Conservation (phyloP, 2,888 invertebrate genomes). For the Chironomus tentans region DNA sequence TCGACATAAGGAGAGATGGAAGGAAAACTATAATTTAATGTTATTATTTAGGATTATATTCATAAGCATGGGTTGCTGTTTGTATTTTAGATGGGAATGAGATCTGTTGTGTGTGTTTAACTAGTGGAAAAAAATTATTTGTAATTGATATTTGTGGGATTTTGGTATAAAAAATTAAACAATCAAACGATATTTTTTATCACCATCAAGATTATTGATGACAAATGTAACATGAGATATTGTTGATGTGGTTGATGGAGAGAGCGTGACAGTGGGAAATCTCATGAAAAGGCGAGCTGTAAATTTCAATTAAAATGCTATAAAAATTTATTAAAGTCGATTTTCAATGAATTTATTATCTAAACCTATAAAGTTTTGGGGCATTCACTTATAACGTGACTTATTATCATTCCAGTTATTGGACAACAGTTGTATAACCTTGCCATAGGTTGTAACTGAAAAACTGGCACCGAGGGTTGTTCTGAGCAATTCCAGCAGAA, state of each 20-base stretch:
- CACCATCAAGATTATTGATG: neutral
- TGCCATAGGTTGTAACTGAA: too few relatives aligned
- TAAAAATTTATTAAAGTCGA: neutral
- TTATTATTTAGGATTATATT: constrained; percentile 21
- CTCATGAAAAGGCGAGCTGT: neutral
- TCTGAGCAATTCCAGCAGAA: too few relatives aligned
- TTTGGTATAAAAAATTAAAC: constrained; percentile 4
- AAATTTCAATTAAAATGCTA: neutral
- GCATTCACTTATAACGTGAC: too few relatives aligned
- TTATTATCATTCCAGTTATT: too few relatives aligned
- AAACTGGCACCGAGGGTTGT: too few relatives aligned
- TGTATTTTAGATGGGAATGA: neutral
- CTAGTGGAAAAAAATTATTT: constrained; percentile 13
- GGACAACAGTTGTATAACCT: too few relatives aligned
- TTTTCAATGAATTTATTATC: too few relatives aligned
- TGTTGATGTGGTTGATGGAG: too few relatives aligned
- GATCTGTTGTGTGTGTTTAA: neutral
- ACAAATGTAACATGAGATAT: neutral
- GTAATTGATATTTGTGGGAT: constrained; percentile 23
- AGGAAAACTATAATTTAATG: constrained; percentile 23
- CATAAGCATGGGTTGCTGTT: constrained; percentile 4
- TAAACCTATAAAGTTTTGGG: too few relatives aligned
- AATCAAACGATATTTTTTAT: constrained; percentile 9
- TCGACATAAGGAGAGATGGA: neutral
- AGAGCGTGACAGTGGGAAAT: neutral